These are phyloP conservation scores for Paramuricea clavata DNA, from an alignment of 92 coral and sea anemone genomes.

Conservation along the genomic window DNA sequence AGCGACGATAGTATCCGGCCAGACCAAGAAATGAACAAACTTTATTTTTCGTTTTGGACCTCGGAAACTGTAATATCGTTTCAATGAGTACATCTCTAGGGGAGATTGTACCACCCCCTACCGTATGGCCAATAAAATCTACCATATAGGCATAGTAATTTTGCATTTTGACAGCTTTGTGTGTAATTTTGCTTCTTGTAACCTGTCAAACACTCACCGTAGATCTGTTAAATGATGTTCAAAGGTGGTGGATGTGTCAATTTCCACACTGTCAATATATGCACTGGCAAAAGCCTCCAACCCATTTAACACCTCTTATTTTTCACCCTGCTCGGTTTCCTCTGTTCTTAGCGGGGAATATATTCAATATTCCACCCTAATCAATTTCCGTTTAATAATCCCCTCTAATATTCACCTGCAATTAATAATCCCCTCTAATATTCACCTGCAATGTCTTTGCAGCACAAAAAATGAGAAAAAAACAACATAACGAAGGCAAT, in stretches of 20 bases:
- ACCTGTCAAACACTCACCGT: conserved; percentile 47
- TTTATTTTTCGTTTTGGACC: conserved; percentile 60
- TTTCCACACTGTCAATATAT: conserved; percentile 66
- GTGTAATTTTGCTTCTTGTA: conserved; percentile 42
- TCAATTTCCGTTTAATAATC: no score
- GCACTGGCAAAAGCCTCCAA: conserved; percentile 61
- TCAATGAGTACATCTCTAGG: conserved; percentile 51
- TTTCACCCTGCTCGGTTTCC: no score
- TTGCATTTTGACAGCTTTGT: conserved; percentile 69
- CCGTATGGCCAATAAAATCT: conserved; percentile 61
- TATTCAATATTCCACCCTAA: no score
- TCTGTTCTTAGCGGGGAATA: no score
- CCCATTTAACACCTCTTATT: conserved; percentile 52
- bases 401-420: no score
- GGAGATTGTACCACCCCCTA: conserved; percentile 47
- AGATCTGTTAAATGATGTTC: conserved; percentile 47
- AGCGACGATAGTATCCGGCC: conserved; percentile 49
- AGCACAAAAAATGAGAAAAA: no score
- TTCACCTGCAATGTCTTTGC: no score
- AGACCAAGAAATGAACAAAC: conserved; percentile 64
- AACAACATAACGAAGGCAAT: no score
- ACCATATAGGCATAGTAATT: conserved; percentile 47
- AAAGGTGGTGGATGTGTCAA: conserved; percentile 40
- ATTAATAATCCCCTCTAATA: no score
- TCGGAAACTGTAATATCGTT: conserved; percentile 46